Evolutionary conservation across 2,888 invertebrate genomes (phyloP).

Genomic region (Asteroscopus sphinx): DNA sequence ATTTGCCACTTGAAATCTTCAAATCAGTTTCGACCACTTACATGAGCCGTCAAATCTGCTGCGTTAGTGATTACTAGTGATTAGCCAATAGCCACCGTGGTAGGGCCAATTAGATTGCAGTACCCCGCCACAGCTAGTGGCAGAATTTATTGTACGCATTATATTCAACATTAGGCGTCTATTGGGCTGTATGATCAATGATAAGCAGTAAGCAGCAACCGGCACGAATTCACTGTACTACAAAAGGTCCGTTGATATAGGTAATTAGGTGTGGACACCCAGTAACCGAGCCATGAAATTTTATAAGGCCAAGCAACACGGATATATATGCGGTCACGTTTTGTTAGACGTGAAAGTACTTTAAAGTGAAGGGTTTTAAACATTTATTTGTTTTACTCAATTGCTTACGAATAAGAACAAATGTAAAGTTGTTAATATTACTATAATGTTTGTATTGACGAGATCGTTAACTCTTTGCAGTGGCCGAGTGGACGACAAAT

Average conservation of each 20-base stretch:
- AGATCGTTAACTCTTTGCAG: slow-evolving; percentile 64
- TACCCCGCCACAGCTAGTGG: too few species aligned
- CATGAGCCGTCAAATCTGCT: too few species aligned
- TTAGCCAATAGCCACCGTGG: too few species aligned
- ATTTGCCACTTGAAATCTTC: too few species aligned
- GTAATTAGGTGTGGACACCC: slow-evolving; percentile 47
- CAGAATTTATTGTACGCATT: too few species aligned
- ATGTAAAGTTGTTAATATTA: slow-evolving; percentile 14
- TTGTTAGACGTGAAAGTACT: slow-evolving; percentile 52
- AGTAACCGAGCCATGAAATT: slow-evolving; percentile 48
- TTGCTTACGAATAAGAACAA: background rate
- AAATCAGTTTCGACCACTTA: too few species aligned
- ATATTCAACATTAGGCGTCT: too few species aligned
- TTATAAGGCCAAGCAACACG: slow-evolving; percentile 53
- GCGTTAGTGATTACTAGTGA: too few species aligned
- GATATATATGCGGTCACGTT: slow-evolving; percentile 54
- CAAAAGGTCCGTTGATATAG: slow-evolving; percentile 26
- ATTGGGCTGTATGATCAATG: too few species aligned
- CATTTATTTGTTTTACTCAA: slow-evolving; percentile 23
- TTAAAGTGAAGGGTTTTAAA: slow-evolving; percentile 39
- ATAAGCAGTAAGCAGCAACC: slow-evolving; percentile 72
- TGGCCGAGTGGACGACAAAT: slow-evolving; percentile 78
- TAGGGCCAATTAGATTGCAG: too few species aligned
- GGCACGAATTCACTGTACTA: slow-evolving; percentile 18
- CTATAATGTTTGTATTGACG: slow-evolving; percentile 8